Percentiles rank a stretch among this genome's conserved stretches.
phyloP scores from a whole-genome alignment of 2,797 vertebrate genomes.

The Momotus momota region DNA sequence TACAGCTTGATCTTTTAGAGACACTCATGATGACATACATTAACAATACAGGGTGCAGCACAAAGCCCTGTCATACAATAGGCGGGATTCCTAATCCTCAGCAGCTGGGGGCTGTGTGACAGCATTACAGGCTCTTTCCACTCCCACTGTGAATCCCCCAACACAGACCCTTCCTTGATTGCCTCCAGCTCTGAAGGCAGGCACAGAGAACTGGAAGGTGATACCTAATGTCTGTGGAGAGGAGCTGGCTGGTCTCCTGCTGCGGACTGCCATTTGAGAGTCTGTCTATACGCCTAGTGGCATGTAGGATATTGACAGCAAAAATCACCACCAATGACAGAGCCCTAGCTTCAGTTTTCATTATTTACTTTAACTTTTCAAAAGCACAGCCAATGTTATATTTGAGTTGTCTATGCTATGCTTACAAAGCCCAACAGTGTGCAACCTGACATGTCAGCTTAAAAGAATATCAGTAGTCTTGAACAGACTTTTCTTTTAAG shows the following conservation, averaged over 20 bases:
- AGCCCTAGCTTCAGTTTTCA: background rate
- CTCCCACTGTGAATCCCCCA: background rate
- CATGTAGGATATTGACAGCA: background rate
- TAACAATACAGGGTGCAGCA: background rate
- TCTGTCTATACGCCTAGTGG: background rate
- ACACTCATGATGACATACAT: background rate
- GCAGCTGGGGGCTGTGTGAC: background rate
- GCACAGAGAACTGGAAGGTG: background rate
- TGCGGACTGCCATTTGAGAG: background rate
- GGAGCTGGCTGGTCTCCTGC: background rate
- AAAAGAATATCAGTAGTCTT: background rate
- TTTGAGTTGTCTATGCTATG: background rate
- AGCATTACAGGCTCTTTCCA: background rate
- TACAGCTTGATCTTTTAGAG: background rate
- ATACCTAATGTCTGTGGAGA: background rate
- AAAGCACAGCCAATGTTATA: background rate
- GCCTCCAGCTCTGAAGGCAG: rapidly evolving
- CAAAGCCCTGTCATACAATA: background rate
- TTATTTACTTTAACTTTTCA: background rate
- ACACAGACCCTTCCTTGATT: rapidly evolving
- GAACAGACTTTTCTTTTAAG: background rate
- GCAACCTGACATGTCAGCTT: background rate
- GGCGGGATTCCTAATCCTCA: background rate
- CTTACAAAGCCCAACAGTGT: background rate
- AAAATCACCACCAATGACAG: background rate